Percentiles rank a stretch among this genome's conserved stretches.
phyloP scores from a whole-genome alignment of 1,140 invertebrate genomes.

The Orussus abietinus region DNA sequence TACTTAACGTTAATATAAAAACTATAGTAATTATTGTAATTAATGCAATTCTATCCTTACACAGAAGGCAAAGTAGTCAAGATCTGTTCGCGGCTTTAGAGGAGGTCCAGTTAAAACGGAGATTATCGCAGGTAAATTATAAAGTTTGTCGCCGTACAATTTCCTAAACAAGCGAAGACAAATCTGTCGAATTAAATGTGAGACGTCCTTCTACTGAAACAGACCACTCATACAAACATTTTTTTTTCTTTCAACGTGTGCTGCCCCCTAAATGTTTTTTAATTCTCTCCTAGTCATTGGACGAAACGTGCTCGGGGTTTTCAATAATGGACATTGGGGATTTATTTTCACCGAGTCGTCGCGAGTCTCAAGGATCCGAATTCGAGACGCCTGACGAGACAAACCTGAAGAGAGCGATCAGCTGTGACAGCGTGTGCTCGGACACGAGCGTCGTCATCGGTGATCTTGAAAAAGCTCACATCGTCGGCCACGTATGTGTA shows the following conservation, averaged over 20 bases:
- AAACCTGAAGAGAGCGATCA: slow-evolving; percentile 64
- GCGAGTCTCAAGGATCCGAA: slow-evolving; percentile 35
- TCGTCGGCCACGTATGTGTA: slow-evolving; percentile 73
- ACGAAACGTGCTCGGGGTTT: slow-evolving; percentile 29
- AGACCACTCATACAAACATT: background rate
- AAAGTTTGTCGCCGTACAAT: background rate
- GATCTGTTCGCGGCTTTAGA: slow-evolving; percentile 39
- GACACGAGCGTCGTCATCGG: slow-evolving; percentile 72
- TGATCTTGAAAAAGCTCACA: slow-evolving; percentile 65
- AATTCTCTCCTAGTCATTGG: slow-evolving; percentile 17
- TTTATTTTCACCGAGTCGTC: slow-evolving; percentile 25
- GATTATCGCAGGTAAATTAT: slow-evolving; percentile 37
- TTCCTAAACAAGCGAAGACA: too few species aligned
- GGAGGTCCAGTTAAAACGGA: slow-evolving; percentile 38
- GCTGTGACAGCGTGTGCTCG: slow-evolving; percentile 79
- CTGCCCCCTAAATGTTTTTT: background rate
- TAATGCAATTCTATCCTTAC: too few species aligned
- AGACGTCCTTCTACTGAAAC: too few species aligned
- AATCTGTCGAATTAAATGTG: too few species aligned
- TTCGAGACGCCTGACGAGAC: slow-evolving; percentile 42
- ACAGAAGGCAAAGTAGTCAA: slow-evolving; percentile 39
- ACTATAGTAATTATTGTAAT: too few species aligned
- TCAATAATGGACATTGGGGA: slow-evolving; percentile 27
- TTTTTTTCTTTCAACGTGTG: background rate
- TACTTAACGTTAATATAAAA: too few species aligned